phyloP scores from a whole-genome alignment of 92 coral and sea anemone species.

The Blastomussa wellsi region DNA sequence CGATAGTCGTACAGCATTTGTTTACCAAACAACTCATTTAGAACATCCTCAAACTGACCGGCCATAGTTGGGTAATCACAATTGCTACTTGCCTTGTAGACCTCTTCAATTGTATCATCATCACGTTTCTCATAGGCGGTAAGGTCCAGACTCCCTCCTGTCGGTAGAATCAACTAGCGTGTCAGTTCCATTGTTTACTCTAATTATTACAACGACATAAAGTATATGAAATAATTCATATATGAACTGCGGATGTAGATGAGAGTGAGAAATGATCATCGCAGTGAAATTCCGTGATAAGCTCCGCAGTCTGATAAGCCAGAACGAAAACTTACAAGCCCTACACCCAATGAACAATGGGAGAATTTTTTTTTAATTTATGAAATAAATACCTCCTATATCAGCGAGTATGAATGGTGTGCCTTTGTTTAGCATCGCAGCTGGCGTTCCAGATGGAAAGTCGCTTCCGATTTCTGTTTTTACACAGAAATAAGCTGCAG shows the following conservation, averaged over 20 bases:
- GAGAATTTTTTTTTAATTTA: neutral
- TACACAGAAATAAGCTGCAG: slow-evolving; percentile 10
- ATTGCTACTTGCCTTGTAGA: neutral
- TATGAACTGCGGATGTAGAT: too few species aligned
- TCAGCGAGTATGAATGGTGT: neutral
- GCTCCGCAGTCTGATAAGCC: neutral
- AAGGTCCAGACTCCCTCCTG: slow-evolving; percentile 7
- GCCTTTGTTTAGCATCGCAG: neutral
- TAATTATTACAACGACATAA: neutral
- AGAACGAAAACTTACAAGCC: neutral
- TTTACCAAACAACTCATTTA: neutral
- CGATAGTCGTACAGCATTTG: slow-evolving; percentile 10
- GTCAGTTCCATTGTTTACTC: too few species aligned
- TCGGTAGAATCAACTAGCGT: too few species aligned
- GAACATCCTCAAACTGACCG: neutral
- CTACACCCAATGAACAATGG: neutral
- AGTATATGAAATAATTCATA: too few species aligned
- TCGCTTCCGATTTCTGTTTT: neutral
- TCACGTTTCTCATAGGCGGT: neutral
- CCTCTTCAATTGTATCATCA: neutral
- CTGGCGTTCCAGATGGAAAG: neutral
- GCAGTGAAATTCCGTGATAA: too few species aligned
- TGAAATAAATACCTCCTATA: slow-evolving; percentile 11
- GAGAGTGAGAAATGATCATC: too few species aligned
- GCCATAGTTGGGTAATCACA: neutral